Percentiles rank a stretch among this genome's conserved stretches.
Evolutionary conservation across 2,797 vertebrate genomes (phyloP).

Genomic region (Notamacropus eugenii): DNA sequence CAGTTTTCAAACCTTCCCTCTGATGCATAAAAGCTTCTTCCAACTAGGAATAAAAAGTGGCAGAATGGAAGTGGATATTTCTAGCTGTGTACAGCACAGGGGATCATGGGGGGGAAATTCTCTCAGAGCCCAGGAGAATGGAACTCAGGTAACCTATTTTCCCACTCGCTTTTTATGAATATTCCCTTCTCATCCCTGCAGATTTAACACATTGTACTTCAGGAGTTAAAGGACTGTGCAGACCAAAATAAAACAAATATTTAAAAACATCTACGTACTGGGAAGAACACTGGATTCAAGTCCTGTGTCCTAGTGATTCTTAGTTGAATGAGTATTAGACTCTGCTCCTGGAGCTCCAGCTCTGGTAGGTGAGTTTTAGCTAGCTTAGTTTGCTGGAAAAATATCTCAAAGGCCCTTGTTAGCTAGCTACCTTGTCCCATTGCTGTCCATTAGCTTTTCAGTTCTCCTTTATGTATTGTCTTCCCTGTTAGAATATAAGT

Average conservation of each 20-base stretch:
- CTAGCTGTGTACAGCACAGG: rapidly evolving
- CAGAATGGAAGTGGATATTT: background rate
- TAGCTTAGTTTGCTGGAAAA: no score
- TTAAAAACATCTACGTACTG: background rate
- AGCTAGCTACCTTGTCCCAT: no score
- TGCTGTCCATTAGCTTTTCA: no score
- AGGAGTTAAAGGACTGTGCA: background rate
- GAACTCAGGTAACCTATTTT: background rate
- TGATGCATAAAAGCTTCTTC: background rate
- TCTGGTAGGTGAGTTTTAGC: no score
- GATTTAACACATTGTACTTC: background rate
- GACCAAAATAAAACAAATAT: background rate
- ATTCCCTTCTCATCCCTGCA: background rate
- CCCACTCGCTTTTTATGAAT: background rate
- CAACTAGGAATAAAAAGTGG: background rate
- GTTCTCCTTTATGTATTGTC: no score
- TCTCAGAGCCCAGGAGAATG: background rate
- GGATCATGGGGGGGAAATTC: background rate
- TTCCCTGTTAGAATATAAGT: no score
- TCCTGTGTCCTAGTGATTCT: background rate
- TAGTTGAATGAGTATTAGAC: background rate
- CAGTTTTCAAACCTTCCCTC: background rate
- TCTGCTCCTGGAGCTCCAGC: no score
- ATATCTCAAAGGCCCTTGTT: no score
- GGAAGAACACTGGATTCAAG: background rate